Conservation (phyloP, 2,113 vertebrate genomes). For the Oophaga pumilio region DNA sequence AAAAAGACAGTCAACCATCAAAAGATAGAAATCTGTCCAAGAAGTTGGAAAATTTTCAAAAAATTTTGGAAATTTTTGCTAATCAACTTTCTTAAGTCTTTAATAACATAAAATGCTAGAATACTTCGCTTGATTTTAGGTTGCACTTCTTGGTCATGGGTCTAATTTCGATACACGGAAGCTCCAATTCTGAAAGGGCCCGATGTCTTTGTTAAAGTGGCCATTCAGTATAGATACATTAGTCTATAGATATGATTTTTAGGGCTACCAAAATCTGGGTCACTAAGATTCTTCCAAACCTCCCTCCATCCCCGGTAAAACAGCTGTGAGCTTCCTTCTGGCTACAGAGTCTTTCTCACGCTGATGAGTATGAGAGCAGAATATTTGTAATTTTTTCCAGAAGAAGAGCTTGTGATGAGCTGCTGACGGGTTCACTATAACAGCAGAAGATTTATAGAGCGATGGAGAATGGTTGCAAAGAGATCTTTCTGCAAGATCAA, state of each 20-base stretch:
- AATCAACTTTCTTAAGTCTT: background rate
- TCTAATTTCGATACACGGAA: too few species aligned
- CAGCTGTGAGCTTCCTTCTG: conserved; percentile 32
- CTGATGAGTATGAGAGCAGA: background rate
- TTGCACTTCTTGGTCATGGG: too few species aligned
- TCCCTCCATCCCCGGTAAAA: background rate
- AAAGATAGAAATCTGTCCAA: background rate
- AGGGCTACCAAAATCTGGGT: conserved; percentile 31
- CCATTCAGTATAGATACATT: background rate
- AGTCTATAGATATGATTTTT: background rate
- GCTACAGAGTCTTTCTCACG: conserved; percentile 15
- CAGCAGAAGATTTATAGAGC: background rate
- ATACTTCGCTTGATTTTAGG: too few species aligned
- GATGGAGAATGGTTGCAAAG: background rate
- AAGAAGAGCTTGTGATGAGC: background rate
- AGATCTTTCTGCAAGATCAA: background rate
- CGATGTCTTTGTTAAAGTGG: too few species aligned
- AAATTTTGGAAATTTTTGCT: background rate
- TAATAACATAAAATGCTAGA: too few species aligned
- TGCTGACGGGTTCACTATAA: background rate
- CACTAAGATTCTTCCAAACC: background rate
- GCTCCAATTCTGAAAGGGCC: too few species aligned
- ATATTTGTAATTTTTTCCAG: background rate
- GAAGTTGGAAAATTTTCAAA: background rate
- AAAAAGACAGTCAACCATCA: background rate